Base-by-base conservation (phyloP, 2,888 invertebrate species). In the Diaphora mendica region DNA sequence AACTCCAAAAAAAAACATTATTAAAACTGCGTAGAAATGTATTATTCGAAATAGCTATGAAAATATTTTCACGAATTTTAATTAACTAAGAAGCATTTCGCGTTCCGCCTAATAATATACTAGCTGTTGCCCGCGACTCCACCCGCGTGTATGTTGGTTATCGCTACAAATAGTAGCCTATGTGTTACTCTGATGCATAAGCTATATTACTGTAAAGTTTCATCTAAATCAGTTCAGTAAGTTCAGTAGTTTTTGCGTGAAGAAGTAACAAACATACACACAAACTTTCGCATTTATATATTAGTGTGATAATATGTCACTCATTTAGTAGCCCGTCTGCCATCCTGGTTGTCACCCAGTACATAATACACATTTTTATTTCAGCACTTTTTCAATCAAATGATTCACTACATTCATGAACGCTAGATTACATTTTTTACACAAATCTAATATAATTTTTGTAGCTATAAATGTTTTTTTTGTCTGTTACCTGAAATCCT, bases 401-500 rank as follows among this genome's bases (percentile, higher is more conserved):
- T 86, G 84, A 85, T 82, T 85, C 82, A 84, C 75, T 68, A 71
- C 67, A 64, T 70, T 48, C 69, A 69, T 62, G 66, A 75, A 75
- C 76, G 76, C 71, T 55, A 73, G 64, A 69, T 77, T 82, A 85
- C 77, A 81, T 86, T 87, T 81, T 81, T 84, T 86, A 89, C 88
- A 89, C 86, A 89, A 90, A 90, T 89, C 84, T 81, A 76, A 78
- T 83, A 84, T 87, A 86, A 86, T 88, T 84, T 82, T 79, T 73
- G 80, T 84, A 11, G 55, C 77, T 91, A 89, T 91, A 86, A 87
- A 87, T 87, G 15, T 13, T 44, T 86, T 86, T 17, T 69, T 30
- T 62, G 87, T 89, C 89, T 90, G 89, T 90, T 89, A 88, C 81
- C 77, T 81, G 80, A 86, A 88, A 88, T 86, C 88, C 88, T 79